Evolutionary conservation across 1,140 invertebrate genomes (phyloP).

Genomic region (Atta colombica): DNA sequence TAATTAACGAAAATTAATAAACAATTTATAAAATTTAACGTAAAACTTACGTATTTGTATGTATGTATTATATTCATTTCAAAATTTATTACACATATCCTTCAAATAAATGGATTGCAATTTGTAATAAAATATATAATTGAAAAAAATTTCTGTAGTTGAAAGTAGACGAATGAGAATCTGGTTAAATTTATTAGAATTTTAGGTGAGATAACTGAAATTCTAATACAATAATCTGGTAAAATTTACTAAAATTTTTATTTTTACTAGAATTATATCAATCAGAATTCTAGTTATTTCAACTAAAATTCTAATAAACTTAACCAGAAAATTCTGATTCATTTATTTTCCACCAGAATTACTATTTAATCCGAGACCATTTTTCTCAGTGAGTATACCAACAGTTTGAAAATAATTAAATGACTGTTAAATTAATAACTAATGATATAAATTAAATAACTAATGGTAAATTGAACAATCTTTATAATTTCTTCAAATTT

Average conservation of each 20-base stretch:
- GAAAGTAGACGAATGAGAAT: too few relatives aligned
- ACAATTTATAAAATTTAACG: not conserved
- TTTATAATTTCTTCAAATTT: constrained; percentile 11
- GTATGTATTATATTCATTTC: not conserved
- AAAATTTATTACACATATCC: not conserved
- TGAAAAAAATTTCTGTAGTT: too few relatives aligned
- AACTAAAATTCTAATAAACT: too few relatives aligned
- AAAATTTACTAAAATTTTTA: too few relatives aligned
- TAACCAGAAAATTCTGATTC: too few relatives aligned
- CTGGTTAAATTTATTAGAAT: too few relatives aligned
- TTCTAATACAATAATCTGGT: too few relatives aligned
- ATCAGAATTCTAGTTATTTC: too few relatives aligned
- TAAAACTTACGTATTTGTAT: not conserved
- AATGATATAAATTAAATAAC: not conserved
- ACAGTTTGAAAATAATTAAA: not conserved
- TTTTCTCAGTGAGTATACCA: not conserved
- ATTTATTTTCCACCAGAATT: too few relatives aligned
- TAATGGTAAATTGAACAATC: not conserved
- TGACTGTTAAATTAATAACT: not conserved
- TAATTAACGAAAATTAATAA: not conserved
- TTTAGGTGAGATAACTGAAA: too few relatives aligned
- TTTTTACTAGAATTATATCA: too few relatives aligned
- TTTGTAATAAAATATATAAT: not conserved
- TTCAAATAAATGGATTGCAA: not conserved
- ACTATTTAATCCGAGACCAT: too few relatives aligned